These are phyloP conservation scores for Lepilemur septentrionalis DNA, from an alignment of 2,797 vertebrate genomes.

Conservation along the genomic window DNA sequence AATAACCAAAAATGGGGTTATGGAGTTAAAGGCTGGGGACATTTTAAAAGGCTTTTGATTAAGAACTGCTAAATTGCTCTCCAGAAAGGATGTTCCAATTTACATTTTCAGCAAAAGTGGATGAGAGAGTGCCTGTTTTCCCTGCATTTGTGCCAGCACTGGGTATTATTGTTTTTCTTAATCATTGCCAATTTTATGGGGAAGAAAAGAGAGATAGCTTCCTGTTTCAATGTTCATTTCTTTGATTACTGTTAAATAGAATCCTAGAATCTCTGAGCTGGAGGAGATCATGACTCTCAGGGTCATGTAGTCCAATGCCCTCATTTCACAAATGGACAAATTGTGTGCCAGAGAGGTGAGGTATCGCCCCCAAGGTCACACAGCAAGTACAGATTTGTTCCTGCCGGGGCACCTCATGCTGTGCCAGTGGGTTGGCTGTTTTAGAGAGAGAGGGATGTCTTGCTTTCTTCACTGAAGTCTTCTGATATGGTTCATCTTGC, in stretches of 20 bases:
- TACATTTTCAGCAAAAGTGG: not conserved
- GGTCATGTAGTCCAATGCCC: not conserved
- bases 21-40: not conserved
- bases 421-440: not conserved
- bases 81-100: not conserved
- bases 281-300: not conserved
- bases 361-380: not conserved
- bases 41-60: not conserved
- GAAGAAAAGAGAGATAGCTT: not conserved
- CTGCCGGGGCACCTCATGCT: accelerated
- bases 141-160: not conserved
- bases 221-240: not conserved
- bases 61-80: not conserved
- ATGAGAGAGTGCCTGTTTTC: not conserved
- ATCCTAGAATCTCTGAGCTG: not conserved
- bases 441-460: not conserved
- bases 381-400: not conserved
- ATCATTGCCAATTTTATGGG: not conserved
- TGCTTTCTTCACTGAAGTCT: not conserved
- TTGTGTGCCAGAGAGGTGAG: accelerated
- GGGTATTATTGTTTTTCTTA: not conserved
- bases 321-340: not conserved
- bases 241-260: not conserved
- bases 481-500: not conserved
- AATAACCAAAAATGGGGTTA: not conserved